phyloP scores from a whole-genome alignment of 2,888 invertebrate genomes.

The Eupelmus urozonus region DNA sequence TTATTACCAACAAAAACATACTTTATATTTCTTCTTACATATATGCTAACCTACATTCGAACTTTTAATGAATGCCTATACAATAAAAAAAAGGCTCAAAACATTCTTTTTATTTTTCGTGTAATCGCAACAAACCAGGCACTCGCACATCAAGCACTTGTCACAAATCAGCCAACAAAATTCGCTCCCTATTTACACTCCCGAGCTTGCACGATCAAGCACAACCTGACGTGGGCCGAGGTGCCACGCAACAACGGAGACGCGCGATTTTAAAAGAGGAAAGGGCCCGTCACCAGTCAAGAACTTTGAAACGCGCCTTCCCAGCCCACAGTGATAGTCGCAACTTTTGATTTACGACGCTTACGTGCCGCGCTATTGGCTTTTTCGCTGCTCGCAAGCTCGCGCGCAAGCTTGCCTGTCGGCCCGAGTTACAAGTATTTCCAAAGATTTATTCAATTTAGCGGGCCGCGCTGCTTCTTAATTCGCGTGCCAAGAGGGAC shows the following conservation, averaged over 20 bases:
- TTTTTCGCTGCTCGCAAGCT: background rate
- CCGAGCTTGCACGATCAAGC: too few relatives aligned
- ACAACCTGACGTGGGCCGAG: background rate
- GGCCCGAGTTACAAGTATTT: constrained; percentile 40
- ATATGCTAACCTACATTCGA: too few relatives aligned
- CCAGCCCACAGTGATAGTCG: constrained; percentile 45
- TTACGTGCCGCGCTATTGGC: constrained; percentile 5
- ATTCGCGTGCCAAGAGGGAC: constrained; percentile 27
- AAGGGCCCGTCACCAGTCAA: constrained; percentile 48
- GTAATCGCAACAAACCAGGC: too few relatives aligned
- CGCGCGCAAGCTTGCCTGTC: constrained; percentile 9
- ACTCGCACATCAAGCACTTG: too few relatives aligned
- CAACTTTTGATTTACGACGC: constrained; percentile 38
- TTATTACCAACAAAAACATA: too few relatives aligned
- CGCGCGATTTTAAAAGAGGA: constrained; percentile 41
- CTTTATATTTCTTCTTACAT: too few relatives aligned
- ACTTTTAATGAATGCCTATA: too few relatives aligned
- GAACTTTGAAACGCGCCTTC: constrained; percentile 57
- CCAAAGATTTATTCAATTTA: constrained; percentile 51
- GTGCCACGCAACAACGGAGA: constrained; percentile 21
- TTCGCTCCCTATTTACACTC: too few relatives aligned
- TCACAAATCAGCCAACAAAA: too few relatives aligned
- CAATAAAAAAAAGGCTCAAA: too few relatives aligned
- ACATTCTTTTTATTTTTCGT: too few relatives aligned
- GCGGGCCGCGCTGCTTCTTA: constrained; percentile 6